These are phyloP conservation scores for human (Homo sapiens) DNA, from an alignment of 2,113 vertebrate species.

Conservation along the genomic window DNA sequence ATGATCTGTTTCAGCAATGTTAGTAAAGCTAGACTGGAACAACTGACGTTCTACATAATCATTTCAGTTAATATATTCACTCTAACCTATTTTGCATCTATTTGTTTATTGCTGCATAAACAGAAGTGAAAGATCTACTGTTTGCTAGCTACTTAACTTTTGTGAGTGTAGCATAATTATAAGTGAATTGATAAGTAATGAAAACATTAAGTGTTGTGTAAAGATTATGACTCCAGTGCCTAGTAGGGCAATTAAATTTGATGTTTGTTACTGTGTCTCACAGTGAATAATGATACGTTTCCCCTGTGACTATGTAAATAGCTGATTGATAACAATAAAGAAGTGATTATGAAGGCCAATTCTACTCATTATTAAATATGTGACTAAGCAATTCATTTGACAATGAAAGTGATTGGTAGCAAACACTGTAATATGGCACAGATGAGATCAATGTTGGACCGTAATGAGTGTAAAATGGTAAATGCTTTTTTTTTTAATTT, in stretches of 20 bases:
- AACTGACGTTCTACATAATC: slow-evolving; percentile 53
- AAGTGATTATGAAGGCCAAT: slow-evolving; percentile 73
- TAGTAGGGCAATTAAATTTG: slow-evolving; percentile 81
- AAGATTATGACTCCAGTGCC: slow-evolving; percentile 80
- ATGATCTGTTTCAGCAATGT: slow-evolving; percentile 25
- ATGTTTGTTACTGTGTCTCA: slow-evolving; percentile 80
- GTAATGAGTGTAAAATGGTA: slow-evolving; percentile 16
- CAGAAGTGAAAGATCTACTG: slow-evolving; percentile 70
- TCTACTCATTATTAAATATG: slow-evolving; percentile 66
- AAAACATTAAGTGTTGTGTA: slow-evolving; percentile 81
- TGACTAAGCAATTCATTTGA: slow-evolving; percentile 71
- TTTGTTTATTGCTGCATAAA: slow-evolving; percentile 70
- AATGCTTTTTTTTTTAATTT: slow-evolving; percentile 22
- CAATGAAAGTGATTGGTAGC: slow-evolving; percentile 66
- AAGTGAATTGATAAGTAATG: slow-evolving; percentile 82
- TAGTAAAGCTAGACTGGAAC: slow-evolving; percentile 57
- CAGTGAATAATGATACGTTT: slow-evolving; percentile 75
- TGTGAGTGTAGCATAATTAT: slow-evolving; percentile 74
- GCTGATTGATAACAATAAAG: slow-evolving; percentile 76
- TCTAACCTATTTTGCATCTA: slow-evolving; percentile 54
- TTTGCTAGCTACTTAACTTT: slow-evolving; percentile 75
- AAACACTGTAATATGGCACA: not conserved
- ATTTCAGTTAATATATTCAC: slow-evolving; percentile 49
- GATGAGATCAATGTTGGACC: slow-evolving; percentile 42
- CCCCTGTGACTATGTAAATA: slow-evolving; percentile 71